Percentiles rank a stretch among this genome's conserved stretches.
Evolutionary conservation across 2,888 invertebrate genomes (phyloP).

Genomic region (Anoplius nigerrimus): DNA sequence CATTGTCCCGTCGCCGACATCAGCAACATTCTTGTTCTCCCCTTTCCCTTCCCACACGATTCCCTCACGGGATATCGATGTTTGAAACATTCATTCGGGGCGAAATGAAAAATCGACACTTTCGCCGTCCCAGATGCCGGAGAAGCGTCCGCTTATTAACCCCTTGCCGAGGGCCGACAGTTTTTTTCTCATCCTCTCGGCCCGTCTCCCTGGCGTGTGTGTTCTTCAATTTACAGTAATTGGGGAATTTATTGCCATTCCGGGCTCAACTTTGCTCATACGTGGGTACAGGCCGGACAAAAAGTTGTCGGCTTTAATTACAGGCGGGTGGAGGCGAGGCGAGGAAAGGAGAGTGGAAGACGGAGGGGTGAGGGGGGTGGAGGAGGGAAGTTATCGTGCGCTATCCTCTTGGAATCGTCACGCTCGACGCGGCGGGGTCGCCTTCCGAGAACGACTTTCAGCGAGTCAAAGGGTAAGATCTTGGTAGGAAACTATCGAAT

Average conservation of each 20-base stretch:
- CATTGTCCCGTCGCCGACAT: no score
- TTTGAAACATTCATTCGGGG: no score
- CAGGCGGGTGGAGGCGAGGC: not conserved
- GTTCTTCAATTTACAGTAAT: conserved; percentile 56
- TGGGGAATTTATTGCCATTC: conserved; percentile 54
- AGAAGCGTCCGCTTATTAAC: not conserved
- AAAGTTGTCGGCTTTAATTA: conserved; percentile 45
- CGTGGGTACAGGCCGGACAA: conserved; percentile 37
- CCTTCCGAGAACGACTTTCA: conserved; percentile 17
- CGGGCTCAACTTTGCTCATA: conserved; percentile 35
- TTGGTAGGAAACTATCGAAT: no score
- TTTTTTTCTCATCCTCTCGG: conserved; percentile 8
- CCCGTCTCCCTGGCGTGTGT: conserved; percentile 11
- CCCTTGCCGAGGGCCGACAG: not conserved
- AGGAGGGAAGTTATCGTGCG: conserved; percentile 8
- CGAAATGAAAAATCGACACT: no score
- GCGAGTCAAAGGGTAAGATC: not conserved
- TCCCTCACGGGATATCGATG: no score
- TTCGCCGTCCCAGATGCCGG: no score
- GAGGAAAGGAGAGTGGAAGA: no score
- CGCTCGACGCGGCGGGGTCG: conserved; percentile 29
- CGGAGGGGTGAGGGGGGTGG: no score
- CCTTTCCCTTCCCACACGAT: no score
- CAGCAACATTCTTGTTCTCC: no score
- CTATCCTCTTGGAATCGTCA: conserved; percentile 39